Evolutionary conservation across 2,113 vertebrate genomes (phyloP).

Genomic region (Desmodus rotundus): DNA sequence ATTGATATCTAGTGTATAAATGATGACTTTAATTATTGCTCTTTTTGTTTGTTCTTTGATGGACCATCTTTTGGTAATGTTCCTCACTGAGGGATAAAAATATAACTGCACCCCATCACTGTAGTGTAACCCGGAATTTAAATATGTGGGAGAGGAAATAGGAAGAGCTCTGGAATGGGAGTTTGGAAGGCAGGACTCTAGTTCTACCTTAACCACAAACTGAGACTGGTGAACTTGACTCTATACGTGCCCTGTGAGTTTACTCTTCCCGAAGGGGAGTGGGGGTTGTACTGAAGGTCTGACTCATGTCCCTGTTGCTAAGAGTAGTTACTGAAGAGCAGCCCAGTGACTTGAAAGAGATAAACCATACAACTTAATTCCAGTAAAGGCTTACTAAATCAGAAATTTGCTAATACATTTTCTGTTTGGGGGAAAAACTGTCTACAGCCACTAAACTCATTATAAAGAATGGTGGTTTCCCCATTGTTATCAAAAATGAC

Average conservation of each 20-base stretch:
- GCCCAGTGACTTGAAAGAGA: not conserved
- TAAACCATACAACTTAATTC: not conserved
- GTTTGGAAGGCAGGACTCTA: not conserved
- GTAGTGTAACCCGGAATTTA: not conserved
- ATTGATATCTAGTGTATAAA: not conserved
- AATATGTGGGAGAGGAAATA: not conserved
- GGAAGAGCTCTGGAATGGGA: not conserved
- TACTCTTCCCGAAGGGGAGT: not conserved
- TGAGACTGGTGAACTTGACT: not conserved
- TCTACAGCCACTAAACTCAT: not conserved
- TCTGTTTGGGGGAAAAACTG: not conserved
- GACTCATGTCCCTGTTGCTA: not conserved
- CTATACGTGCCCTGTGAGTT: not conserved
- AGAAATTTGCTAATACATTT: slow-evolving; percentile 32
- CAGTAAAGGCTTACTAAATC: slow-evolving; percentile 41
- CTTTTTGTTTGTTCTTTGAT: not conserved
- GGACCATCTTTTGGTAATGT: not conserved
- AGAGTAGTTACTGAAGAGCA: not conserved
- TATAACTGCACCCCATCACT: rapidly evolving
- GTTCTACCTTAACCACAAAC: not conserved
- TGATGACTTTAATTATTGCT: not conserved
- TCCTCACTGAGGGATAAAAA: not conserved
- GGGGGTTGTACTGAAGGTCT: not conserved
- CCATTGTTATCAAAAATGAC: not conserved
- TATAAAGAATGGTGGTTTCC: slow-evolving; percentile 36